Conservation (phyloP, 30 jellyfish, hydroid and myxozoan genomes). For the Pseudorhiza aurosa region DNA sequence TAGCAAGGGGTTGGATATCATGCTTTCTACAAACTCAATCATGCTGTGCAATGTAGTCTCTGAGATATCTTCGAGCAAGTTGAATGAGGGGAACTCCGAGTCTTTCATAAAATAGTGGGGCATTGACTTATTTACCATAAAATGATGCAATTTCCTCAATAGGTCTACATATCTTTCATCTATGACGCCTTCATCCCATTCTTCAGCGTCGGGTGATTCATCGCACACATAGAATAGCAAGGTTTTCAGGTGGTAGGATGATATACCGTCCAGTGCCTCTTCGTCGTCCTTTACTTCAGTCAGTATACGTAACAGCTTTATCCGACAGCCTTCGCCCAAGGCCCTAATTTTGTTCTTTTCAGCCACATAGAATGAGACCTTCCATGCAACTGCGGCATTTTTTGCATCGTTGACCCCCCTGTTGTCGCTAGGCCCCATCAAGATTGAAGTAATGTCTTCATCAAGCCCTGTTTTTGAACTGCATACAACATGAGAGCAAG, state of each 20-base stretch:
- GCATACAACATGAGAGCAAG: conserved; percentile 80
- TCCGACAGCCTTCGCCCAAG: conserved; percentile 76
- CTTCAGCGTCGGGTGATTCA: conserved; percentile 32
- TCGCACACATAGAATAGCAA: conserved; percentile 67
- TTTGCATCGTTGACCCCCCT: background rate
- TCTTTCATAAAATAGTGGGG: conserved; percentile 70
- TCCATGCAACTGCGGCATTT: conserved; percentile 54
- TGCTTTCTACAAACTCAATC: conserved; percentile 41
- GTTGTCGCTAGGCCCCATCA: background rate
- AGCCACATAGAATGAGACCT: conserved; percentile 76
- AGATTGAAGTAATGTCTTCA: background rate
- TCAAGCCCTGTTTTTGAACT: conserved; percentile 28
- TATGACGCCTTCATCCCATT: conserved; percentile 46
- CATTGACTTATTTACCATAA: conserved; percentile 15
- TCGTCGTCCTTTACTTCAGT: conserved; percentile 82
- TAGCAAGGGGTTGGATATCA: conserved; percentile 35
- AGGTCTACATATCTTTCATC: conserved; percentile 50
- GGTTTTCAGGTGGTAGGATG: conserved; percentile 80
- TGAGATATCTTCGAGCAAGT: conserved; percentile 49
- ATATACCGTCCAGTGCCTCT: conserved; percentile 38
- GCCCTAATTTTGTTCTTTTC: conserved; percentile 82
- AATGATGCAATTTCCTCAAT: conserved; percentile 13
- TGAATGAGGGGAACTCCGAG: conserved; percentile 70
- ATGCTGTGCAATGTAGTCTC: conserved; percentile 27
- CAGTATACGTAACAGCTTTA: conserved; percentile 62